Conservation (phyloP, 2,797 vertebrate genomes). For the Malacoraja senta region DNA sequence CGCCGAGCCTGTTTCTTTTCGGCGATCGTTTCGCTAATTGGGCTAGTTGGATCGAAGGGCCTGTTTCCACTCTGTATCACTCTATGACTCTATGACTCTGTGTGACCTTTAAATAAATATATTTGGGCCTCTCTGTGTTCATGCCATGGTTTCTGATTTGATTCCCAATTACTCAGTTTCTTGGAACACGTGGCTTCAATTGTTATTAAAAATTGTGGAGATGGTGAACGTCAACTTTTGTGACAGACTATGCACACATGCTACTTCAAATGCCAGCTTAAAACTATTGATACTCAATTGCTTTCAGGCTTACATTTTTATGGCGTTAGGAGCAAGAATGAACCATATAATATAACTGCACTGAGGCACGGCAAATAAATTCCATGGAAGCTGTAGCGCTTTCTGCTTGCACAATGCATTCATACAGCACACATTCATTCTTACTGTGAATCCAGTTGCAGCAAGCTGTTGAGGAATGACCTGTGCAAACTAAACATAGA, state of each 20-base stretch:
- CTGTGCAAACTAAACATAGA: conserved; percentile 23
- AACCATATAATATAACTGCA: neutral
- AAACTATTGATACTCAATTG: neutral
- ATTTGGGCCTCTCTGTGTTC: neutral
- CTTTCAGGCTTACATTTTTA: neutral
- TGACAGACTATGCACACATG: neutral
- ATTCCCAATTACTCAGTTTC: neutral
- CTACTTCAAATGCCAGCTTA: neutral
- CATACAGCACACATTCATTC: neutral
- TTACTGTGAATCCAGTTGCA: conserved; percentile 8
- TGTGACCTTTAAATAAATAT: too few relatives aligned
- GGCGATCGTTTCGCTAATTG: too few relatives aligned
- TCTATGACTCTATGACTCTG: too few relatives aligned
- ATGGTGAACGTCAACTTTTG: neutral
- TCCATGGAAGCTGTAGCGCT: neutral
- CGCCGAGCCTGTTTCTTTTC: too few relatives aligned
- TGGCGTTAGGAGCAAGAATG: neutral
- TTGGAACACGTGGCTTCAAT: neutral
- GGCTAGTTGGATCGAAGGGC: too few relatives aligned
- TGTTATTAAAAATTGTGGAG: neutral
- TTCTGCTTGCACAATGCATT: neutral
- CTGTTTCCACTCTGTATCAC: too few relatives aligned
- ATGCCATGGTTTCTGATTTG: neutral
- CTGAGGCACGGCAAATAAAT: neutral
- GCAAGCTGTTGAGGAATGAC: neutral